Conservation (phyloP, 2,113 vertebrate genomes). For the Tangachromis dhanisi region DNA sequence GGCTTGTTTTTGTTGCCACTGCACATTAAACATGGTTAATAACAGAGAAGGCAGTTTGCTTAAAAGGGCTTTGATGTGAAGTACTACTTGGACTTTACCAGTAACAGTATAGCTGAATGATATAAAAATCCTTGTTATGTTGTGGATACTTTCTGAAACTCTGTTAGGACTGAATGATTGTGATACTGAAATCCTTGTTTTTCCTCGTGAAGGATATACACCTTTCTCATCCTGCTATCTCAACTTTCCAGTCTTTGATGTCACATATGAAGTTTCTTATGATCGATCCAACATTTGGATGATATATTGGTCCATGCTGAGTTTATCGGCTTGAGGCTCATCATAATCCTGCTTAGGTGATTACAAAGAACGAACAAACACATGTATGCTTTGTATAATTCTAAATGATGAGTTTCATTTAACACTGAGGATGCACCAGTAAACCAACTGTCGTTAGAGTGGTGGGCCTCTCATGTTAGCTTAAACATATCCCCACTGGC, state of each 20-base stretch:
- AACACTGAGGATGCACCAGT: background rate
- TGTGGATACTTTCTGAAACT: background rate
- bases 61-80: background rate
- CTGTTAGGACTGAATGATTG: background rate
- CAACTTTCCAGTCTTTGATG: background rate
- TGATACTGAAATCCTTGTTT: background rate
- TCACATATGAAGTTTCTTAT: accelerated
- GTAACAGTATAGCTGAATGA: background rate
- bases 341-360: background rate
- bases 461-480: background rate
- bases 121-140: background rate
- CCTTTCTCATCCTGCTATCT: background rate
- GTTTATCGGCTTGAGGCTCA: background rate
- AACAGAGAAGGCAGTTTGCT: background rate
- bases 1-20: conserved; percentile 11
- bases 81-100: background rate
- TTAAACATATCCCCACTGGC: background rate
- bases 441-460: background rate
- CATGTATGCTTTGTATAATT: background rate
- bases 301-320: background rate
- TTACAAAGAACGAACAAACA: background rate
- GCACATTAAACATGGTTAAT: conserved; percentile 13
- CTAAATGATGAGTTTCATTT: background rate
- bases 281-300: background rate
- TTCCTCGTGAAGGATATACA: background rate